Conservation (phyloP, 2,888 invertebrate species). For the Acronicta aceris region DNA sequence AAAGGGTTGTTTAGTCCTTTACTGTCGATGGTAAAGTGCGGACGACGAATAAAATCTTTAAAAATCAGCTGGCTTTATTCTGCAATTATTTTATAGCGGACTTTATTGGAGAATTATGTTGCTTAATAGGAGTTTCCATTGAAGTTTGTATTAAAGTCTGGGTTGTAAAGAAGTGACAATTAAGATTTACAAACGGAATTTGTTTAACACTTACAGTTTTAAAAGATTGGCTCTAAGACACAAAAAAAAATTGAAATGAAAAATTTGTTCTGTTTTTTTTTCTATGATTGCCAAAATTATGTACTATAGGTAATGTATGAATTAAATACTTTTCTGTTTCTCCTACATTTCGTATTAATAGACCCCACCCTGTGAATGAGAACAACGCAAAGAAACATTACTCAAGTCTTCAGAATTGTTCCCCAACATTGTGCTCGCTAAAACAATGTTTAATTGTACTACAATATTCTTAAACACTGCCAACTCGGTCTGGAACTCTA, state of each 20-base stretch:
- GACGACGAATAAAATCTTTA: slow-evolving; percentile 37
- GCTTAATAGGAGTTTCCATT: slow-evolving; percentile 6
- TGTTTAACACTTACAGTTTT: no score
- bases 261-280: no score
- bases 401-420: slow-evolving; percentile 15
- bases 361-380: slow-evolving; percentile 3
- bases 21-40: slow-evolving; percentile 53
- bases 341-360: slow-evolving; percentile 14
- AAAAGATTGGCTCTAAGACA: no score
- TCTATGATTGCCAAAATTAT: no score
- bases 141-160: slow-evolving; percentile 2
- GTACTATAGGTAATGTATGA: neutral
- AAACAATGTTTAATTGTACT: slow-evolving; percentile 32
- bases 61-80: slow-evolving; percentile 33
- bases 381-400: slow-evolving; percentile 9
- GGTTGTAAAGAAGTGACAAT: no score
- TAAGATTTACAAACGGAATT: no score
- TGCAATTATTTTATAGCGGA: slow-evolving; percentile 35
- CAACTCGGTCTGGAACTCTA: slow-evolving; percentile 15
- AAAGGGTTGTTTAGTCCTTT: slow-evolving; percentile 53
- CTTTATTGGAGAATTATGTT: slow-evolving; percentile 33
- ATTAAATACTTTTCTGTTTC: neutral
- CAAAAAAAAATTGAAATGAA: no score
- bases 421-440: slow-evolving; percentile 12
- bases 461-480: slow-evolving; percentile 24